Percentiles rank a stretch among this genome's conserved stretches.
These are phyloP conservation scores for Drepanosiphum platanoidis DNA, from an alignment of 2,888 invertebrate genomes.

Conservation along the genomic window DNA sequence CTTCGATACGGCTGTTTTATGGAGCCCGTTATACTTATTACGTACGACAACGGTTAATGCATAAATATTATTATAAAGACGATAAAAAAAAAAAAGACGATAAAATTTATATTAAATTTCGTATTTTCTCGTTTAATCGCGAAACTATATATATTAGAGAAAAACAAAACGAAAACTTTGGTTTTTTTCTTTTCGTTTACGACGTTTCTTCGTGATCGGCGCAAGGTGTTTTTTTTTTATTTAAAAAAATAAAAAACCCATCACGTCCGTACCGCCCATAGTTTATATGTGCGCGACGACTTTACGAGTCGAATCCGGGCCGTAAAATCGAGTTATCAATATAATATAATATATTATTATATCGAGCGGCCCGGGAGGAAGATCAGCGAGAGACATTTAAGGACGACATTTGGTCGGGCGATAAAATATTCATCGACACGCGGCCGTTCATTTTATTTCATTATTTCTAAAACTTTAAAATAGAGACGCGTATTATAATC, in stretches of 20 bases:
- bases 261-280: no score
- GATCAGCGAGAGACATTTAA: neutral
- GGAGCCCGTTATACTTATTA: no score
- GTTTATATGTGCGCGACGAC: no score
- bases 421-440: slow-evolving; percentile 1
- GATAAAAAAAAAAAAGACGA: neutral
- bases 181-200: neutral
- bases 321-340: slow-evolving; percentile 12
- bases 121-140: neutral
- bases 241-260: neutral
- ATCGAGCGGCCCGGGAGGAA: neutral
- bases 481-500: neutral
- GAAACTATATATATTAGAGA: neutral
- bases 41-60: neutral
- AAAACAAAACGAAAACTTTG: slow-evolving; percentile 4
- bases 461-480: slow-evolving; percentile 5
- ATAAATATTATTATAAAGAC: neutral
- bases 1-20: neutral
- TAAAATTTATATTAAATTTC: neutral
- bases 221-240: neutral
- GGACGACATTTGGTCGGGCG: neutral
- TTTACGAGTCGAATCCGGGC: neutral
- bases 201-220: neutral
- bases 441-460: neutral
- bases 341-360: neutral